Evolutionary conservation across 2,113 vertebrate genomes (phyloP).

Genomic region (Cavia porcellus): DNA sequence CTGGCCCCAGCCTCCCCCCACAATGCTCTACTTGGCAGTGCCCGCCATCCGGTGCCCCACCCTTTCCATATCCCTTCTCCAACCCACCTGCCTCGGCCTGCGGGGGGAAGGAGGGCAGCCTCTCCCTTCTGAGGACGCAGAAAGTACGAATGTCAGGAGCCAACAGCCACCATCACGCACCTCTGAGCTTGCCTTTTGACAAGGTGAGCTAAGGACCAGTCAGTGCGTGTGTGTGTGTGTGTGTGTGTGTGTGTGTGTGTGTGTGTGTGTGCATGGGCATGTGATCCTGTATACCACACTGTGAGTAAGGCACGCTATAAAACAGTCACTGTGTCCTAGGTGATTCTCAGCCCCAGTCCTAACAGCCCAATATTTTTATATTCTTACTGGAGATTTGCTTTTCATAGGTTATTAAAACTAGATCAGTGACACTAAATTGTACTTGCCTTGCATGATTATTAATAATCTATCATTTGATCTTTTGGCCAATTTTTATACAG

Average conservation of each 20-base stretch:
- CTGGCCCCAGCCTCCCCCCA: neutral
- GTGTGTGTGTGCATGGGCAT: neutral
- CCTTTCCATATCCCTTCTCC: neutral
- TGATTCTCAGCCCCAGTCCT: neutral
- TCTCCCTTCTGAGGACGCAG: neutral
- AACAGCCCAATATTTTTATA: neutral
- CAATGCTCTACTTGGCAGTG: neutral
- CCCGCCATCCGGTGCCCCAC: neutral
- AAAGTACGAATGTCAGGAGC: neutral
- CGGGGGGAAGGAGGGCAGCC: neutral
- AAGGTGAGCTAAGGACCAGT: neutral
- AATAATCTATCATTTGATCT: neutral
- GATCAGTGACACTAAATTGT: neutral
- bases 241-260: neutral
- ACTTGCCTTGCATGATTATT: neutral
- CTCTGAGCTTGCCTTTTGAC: neutral
- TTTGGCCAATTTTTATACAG: neutral
- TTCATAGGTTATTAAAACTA: neutral
- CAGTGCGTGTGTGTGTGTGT: neutral
- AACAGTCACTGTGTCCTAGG: neutral
- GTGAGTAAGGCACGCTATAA: neutral
- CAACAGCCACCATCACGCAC: neutral
- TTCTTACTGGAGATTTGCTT: slow-evolving; percentile 24
- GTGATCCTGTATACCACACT: neutral
- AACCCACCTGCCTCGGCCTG: neutral